Percentiles rank a stretch among this genome's conserved stretches.
Evolutionary conservation across 1,140 invertebrate genomes (phyloP).

Genomic region (Chelonus insularis): DNA sequence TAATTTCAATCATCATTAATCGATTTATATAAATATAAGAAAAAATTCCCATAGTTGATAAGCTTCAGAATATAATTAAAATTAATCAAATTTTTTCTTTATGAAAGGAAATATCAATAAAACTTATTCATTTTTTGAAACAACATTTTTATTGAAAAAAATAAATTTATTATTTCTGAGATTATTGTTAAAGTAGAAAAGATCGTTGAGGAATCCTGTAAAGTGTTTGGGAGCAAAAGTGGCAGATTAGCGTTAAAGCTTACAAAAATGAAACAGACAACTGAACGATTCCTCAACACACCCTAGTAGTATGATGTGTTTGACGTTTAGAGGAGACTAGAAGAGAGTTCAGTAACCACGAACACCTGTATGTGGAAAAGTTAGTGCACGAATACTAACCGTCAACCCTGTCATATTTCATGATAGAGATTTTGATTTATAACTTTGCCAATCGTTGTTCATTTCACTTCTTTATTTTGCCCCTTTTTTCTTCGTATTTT

Average conservation of each 20-base stretch:
- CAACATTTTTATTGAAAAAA: no score
- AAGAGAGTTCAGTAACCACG: neutral
- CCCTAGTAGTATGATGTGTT: neutral
- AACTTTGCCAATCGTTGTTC: constrained; percentile 33
- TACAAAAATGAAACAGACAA: neutral
- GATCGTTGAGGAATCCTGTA: no score
- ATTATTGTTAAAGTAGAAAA: no score
- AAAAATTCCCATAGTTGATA: no score
- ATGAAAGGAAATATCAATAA: no score
- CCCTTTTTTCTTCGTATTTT: constrained; percentile 2
- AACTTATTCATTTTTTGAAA: no score
- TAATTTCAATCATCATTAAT: constrained; percentile 4
- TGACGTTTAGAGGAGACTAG: neutral
- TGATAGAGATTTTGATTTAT: constrained; percentile 38
- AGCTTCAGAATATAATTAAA: no score
- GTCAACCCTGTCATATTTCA: neutral
- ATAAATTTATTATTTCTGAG: no score
- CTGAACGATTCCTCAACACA: neutral
- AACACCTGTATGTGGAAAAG: neutral
- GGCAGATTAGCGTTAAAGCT: neutral
- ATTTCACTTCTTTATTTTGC: constrained; percentile 21
- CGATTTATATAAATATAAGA: neutral
- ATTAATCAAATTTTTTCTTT: no score
- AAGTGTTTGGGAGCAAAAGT: no score
- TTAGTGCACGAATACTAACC: neutral